Base-by-base conservation (phyloP, 2,113 vertebrate species). In the Sorex araneus region DNA sequence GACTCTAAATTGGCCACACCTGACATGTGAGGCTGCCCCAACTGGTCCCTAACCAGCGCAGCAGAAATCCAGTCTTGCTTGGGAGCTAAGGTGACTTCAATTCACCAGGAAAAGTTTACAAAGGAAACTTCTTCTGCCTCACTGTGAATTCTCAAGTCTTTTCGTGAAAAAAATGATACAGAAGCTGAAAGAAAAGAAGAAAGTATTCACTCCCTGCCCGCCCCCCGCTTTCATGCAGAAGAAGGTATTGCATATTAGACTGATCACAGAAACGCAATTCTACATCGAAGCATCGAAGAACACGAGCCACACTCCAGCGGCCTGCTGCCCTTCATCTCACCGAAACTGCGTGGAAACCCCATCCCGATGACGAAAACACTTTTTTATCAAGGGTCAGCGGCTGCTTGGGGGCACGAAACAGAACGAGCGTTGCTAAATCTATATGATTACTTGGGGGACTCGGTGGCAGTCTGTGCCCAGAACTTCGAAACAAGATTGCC, bases 241-340 rank as follows among this genome's bases (percentile, higher is more conserved):
- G 60, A 91, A 71, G 92, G 90, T 78, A 30, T 8, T 15, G 47
- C 0, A 32, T 57, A 45, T 83, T 94, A 92, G 90, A 96, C 90
- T 87, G 84, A 95, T 94, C 54, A 90, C 15, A 94, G 84, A 87
- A 90, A 91, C 78, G 79, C 92, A 95, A 94, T 54, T 94, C 84
- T 76, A 92, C 91, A 69, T 82, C 91, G 84, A 67, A 84, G 69
- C 45, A 82, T 54, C 67, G 30, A 60, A 89, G 57, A 87, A 50
- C 5, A 30, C 79, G 50, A 54, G 79, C 27, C 30, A 88, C 25
- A 69, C 21, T 84, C 43, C 28, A 74, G 50, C 50, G 27, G 84
- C 70, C 69, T 12, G 45, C 83, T 84, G 91, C 82, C 88, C 89
- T 94, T 93, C 88, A 86, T 92, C 93, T 94, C 79, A 16, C 12